Base-by-base conservation (phyloP, 2,888 invertebrate species). In the Bombylius discolor region DNA sequence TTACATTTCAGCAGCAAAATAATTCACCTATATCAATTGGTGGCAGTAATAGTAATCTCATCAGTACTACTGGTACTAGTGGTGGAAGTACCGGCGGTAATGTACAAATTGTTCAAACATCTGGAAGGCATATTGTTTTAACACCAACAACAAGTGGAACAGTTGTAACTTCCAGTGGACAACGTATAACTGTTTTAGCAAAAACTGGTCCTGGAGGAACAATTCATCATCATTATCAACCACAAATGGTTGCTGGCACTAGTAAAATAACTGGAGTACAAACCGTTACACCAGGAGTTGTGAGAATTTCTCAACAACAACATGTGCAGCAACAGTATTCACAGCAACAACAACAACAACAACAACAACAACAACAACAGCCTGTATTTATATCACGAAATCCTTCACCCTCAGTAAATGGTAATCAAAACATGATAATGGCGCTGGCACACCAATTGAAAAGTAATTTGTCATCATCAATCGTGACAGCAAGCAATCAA, bases 91-190 rank as follows among this genome's bases (percentile, higher is more conserved):
- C 23, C 23, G 3, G 23, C 3, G 23, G 11, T 42, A 11, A 8
- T 42, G 11, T 42, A 4, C 86, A 86, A 66, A 75, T 87, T 52
- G 83, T 87, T 51, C 85, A 87, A 68, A 84, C 84, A 7, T 77
- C 81, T 53, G 87, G 87, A 9, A 82, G 83, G 64, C 86, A 85
- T 70, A 78, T 84, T 63, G 75, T 85, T 59, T 68, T 84, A 52
- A 81, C 84, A 5, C 78, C 82, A 4, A 64, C 75, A 49, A 69
- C 74, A 1, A 69, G 67, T 60, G 68, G 72, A 36, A 47, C 52
- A 62, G 76, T 79, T 39, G 70, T 78, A 67, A 77, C 78, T 11
- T 68, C 76, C 4, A 74, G 74, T 67, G 81, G 81, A 8, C 81
- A 81, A 62, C 77, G 81, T 55, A 67, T 83, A 49, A 81, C 82